Evolutionary conservation across 2,888 invertebrate genomes (phyloP).

Genomic region (Lottia gigantea): DNA sequence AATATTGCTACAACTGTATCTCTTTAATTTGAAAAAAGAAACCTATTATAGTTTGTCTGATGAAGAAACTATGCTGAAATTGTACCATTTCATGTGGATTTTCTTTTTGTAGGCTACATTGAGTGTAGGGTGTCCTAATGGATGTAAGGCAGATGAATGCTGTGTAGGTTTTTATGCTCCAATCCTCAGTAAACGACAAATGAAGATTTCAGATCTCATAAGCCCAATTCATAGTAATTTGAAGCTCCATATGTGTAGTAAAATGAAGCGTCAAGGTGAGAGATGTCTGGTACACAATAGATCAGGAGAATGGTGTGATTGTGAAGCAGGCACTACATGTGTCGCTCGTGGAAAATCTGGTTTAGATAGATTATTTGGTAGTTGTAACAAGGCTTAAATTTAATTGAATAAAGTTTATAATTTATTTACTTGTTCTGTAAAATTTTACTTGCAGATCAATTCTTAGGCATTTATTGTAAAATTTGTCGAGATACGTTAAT

Average conservation of each 20-base stretch:
- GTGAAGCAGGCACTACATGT: not conserved
- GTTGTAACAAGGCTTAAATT: not conserved
- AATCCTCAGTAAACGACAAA: not conserved
- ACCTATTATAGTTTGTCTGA: no score
- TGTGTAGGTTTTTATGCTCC: not conserved
- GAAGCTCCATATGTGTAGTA: not conserved
- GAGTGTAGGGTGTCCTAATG: not conserved
- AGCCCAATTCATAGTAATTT: not conserved
- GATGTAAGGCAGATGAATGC: not conserved
- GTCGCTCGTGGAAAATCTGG: not conserved
- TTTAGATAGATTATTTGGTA: not conserved
- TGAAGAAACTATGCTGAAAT: no score
- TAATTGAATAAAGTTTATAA: no score
- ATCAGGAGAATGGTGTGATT: slow-evolving; percentile 5
- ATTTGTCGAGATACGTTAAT: no score
- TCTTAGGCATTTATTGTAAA: no score
- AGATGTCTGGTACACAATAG: not conserved
- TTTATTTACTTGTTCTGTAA: no score
- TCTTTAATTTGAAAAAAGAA: no score
- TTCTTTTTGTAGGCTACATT: no score
- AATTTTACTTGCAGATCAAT: no score
- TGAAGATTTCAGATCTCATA: not conserved
- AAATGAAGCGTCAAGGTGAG: not conserved
- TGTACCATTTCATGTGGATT: no score
- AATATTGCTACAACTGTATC: no score